These are phyloP conservation scores for Phoxinus dragarum DNA, from an alignment of 2,797 vertebrate species.

Conservation along the genomic window DNA sequence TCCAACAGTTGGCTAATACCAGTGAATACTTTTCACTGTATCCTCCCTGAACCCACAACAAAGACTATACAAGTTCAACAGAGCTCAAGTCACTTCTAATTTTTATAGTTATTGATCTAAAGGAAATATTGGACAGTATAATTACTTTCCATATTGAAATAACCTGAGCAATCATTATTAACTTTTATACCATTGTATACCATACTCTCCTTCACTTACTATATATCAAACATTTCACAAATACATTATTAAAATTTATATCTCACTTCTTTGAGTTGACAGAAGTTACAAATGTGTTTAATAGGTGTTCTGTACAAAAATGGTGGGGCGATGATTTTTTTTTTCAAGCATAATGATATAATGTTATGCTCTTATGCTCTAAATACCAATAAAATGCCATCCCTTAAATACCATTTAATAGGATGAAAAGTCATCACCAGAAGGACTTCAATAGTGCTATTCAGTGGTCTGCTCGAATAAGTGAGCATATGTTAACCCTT, in stretches of 20 bases:
- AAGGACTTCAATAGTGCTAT: background rate
- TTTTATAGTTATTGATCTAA: background rate
- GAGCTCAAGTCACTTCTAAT: background rate
- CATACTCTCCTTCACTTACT: background rate
- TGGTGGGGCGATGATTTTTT: background rate
- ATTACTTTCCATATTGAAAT: background rate
- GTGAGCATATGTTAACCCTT: background rate
- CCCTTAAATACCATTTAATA: background rate
- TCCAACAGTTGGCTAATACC: conserved; percentile 83
- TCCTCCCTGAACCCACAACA: conserved; percentile 44
- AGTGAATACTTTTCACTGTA: conserved; percentile 80
- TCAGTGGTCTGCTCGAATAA: background rate
- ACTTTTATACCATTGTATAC: background rate
- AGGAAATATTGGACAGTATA: background rate
- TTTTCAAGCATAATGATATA: background rate
- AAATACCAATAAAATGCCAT: background rate
- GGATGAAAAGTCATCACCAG: background rate
- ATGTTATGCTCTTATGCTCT: background rate
- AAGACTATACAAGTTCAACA: conserved; percentile 26
- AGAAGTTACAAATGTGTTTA: no score
- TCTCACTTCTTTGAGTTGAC: no score
- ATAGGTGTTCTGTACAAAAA: background rate
- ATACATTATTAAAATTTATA: background rate
- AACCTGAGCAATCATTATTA: background rate
- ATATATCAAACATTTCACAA: background rate